A percentile compares a stretch with the other conserved stretches of the same genome.
phyloP scores from a whole-genome alignment of 2,113 vertebrate genomes.

The Dicentrarchus labrax region DNA sequence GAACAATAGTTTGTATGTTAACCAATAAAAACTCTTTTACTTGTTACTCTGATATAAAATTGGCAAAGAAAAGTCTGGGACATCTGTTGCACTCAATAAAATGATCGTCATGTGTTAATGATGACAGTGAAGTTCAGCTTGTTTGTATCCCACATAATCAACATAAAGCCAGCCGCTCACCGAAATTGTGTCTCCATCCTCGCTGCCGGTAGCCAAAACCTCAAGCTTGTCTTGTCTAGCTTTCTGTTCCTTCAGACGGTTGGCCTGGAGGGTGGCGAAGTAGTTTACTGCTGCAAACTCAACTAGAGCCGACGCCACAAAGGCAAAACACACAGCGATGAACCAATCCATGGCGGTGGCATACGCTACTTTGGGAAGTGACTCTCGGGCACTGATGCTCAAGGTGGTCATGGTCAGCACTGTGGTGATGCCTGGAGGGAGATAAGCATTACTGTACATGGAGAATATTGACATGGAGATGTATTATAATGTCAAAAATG shows the following conservation, averaged over 20 bases:
- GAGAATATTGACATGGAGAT: not conserved
- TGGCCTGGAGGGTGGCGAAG: constrained; percentile 90
- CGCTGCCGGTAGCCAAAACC: constrained; percentile 69
- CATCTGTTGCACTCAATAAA: not conserved
- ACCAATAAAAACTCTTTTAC: not conserved
- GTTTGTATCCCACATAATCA: not conserved
- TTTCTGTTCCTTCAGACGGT: constrained; percentile 84
- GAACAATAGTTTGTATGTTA: not conserved
- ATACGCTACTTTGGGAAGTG: constrained; percentile 95
- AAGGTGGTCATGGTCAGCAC: constrained; percentile 97
- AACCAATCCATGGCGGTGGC: constrained; percentile 98
- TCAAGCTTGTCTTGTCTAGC: constrained; percentile 84
- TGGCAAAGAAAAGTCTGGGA: not conserved
- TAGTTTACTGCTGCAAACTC: constrained; percentile 98
- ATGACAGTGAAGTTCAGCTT: not conserved
- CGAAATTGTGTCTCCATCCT: constrained; percentile 83
- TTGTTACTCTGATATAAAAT: not conserved
- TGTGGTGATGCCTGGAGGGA: constrained; percentile 91
- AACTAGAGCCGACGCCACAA: constrained; percentile 93
- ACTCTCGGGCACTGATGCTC: constrained; percentile 96
- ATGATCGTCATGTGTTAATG: not conserved
- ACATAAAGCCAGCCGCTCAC: constrained; percentile 80
- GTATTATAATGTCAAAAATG: not conserved
- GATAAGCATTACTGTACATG: constrained; percentile 1
- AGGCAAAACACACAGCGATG: constrained; percentile 96